Percentiles rank a stretch among this genome's conserved stretches.
Evolutionary conservation across 2,888 invertebrate species (phyloP).

Genomic region (Coelogynopora nodosa): DNA sequence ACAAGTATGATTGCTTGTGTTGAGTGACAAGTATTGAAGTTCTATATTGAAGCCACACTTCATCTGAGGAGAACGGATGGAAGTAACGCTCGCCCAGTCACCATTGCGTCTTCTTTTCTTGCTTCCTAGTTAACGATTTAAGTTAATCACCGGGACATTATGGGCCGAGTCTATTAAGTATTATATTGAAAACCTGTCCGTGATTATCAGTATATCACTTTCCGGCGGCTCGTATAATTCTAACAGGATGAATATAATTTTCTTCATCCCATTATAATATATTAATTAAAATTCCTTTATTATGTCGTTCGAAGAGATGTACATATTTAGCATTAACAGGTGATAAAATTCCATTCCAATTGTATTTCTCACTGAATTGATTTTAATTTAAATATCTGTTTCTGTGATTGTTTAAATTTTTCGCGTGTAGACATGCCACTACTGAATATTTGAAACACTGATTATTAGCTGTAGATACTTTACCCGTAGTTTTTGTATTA

Average conservation of each 20-base stretch:
- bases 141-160: not conserved
- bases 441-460: not conserved
- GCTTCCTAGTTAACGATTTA: not conserved
- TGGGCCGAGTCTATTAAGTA: not conserved
- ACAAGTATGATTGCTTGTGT: not conserved
- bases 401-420: not conserved
- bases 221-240: not conserved
- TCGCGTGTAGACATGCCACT: not conserved
- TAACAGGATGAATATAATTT: not conserved
- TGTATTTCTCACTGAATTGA: not conserved
- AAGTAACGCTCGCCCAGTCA: not conserved
- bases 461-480: not conserved
- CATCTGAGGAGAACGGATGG: not conserved
- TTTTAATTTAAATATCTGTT: not conserved
- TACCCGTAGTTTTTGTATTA: not conserved
- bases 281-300: not conserved
- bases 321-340: not conserved
- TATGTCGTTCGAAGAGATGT: not conserved
- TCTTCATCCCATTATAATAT: not conserved
- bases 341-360: not conserved
- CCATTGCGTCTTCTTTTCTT: not conserved
- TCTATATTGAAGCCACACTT: not conserved
- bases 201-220: not conserved
- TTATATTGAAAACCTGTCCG: not conserved
- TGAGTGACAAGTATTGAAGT: not conserved